Conservation (phyloP, 2,888 invertebrate genomes). For the Keiferia lycopersicella region DNA sequence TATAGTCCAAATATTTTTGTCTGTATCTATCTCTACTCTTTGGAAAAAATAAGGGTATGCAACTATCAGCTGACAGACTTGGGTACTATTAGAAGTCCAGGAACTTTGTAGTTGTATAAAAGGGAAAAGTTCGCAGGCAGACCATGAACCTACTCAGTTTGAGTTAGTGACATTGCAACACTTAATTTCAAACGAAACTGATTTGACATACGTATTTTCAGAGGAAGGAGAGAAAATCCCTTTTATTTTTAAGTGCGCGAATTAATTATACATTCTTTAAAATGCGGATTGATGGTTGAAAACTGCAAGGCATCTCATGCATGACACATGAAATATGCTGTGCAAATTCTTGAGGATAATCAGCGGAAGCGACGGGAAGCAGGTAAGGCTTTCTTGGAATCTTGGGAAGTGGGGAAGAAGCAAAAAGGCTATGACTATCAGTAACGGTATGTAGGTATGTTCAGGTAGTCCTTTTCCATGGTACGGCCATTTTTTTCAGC, state of each 20-base stretch:
- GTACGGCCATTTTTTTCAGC: not conserved
- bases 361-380: slow-evolving; percentile 13
- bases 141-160: too few species aligned
- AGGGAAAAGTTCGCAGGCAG: too few species aligned
- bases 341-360: slow-evolving; percentile 20
- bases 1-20: too few species aligned
- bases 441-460: not conserved
- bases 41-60: too few species aligned
- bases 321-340: not conserved
- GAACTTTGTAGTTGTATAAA: too few species aligned
- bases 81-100: too few species aligned
- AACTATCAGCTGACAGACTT: too few species aligned
- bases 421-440: slow-evolving; percentile 4
- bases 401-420: not conserved
- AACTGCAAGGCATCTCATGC: not conserved
- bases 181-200: too few species aligned
- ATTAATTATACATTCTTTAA: not conserved
- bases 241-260: not conserved
- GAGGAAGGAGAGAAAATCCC: too few species aligned
- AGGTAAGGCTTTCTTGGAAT: slow-evolving; percentile 23
- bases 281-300: slow-evolving; percentile 3
- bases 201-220: too few species aligned
- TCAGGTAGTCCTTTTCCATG: not conserved
- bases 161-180: too few species aligned
- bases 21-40: too few species aligned